Conservation (phyloP, 2,113 vertebrate genomes). For the Puffinus mauretanicus region DNA sequence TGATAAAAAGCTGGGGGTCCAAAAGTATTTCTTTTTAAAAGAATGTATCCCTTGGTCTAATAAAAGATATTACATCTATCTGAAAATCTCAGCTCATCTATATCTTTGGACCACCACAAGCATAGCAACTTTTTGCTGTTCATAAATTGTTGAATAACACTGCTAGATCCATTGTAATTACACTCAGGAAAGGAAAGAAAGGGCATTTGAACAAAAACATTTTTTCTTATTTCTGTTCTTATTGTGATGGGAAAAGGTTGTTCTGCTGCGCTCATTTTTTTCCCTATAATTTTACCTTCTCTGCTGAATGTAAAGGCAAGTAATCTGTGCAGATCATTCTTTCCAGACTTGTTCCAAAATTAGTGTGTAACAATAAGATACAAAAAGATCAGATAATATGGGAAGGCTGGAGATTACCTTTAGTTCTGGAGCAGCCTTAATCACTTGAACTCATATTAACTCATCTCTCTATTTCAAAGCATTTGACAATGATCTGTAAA, state of each 20-base stretch:
- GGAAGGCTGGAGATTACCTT: neutral
- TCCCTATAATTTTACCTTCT: neutral
- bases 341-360: neutral
- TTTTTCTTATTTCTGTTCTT: neutral
- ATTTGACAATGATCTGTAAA: neutral
- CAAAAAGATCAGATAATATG: neutral
- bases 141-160: neutral
- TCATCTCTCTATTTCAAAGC: neutral
- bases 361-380: neutral
- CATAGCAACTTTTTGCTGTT: neutral
- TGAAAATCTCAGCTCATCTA: neutral
- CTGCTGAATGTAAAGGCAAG: neutral
- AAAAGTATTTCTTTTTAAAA: neutral
- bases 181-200: neutral
- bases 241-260: neutral
- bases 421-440: neutral
- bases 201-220: neutral
- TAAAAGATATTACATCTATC: neutral
- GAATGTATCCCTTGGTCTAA: neutral
- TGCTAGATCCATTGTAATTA: neutral
- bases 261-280: neutral
- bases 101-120: neutral
- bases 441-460: neutral
- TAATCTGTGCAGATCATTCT: neutral
- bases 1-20: neutral